Base-by-base conservation (phyloP, 1,140 invertebrate species). In the Drosophila sucinea region DNA sequence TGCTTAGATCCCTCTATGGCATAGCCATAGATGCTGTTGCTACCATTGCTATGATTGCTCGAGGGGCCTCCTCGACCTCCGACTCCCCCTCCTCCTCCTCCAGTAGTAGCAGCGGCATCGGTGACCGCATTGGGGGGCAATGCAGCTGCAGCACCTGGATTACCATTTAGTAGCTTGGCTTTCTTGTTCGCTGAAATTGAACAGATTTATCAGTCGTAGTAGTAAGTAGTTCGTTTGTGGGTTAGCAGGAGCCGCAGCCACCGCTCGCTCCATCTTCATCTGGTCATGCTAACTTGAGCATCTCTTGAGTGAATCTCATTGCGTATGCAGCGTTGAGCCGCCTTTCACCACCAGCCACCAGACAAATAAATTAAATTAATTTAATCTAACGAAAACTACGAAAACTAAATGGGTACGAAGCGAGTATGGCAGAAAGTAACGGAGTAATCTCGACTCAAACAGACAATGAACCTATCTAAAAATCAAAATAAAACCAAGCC, bases 151-250 rank as follows among this genome's bases (percentile, higher is more conserved):
- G 30, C 25, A 29, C 47, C 25, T 27, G 60, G 54, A 60, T 70
- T 70, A 67, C 77, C 86, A 83, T 85, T 92, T 56, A 92, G 83
- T 44, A 92, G 87, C 74, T 92, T 92, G 77, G 91, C 91, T 92
- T 92, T 92, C 91, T 92, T 92, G 90, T 91, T 92, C 85, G 91
- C 91, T 92, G 87, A 74, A 92, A 91, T 90, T 84, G 79, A 91
- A 91, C 87, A 80, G 91, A 90, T 90, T 89, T 91, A 87, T 87
- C 83, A 71, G 89, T 83, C 62, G 17, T 79, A 73, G 57, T 64
- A 41, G 7, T 70, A 17, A 17, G 17, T 17, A 17, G 62, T 55
- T 61, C 10, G 57, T 70, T 79, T 83, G 83, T 87, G 73, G 83
- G 83, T 83, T 86, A 87, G 72, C 79, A 87, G 79, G 79, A 60